Percentiles rank a stretch among this genome's conserved stretches.
Evolutionary conservation across 2,113 vertebrate genomes (phyloP).

Genomic region (Leiothrix lutea): DNA sequence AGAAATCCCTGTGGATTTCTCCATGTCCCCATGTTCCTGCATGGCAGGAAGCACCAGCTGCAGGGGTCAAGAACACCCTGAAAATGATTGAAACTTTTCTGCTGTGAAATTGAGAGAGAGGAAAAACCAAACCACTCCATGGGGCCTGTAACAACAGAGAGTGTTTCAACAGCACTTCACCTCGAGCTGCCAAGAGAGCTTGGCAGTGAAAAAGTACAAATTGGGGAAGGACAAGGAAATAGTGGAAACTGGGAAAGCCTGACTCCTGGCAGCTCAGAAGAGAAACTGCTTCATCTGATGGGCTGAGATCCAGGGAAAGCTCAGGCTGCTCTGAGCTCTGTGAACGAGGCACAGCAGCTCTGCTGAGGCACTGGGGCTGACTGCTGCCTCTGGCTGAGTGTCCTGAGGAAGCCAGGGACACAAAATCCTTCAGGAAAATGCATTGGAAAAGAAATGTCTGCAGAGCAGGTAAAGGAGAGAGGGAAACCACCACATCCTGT

Average conservation of each 20-base stretch:
- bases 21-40: not conserved
- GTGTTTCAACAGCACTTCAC: not conserved
- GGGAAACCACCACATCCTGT: not conserved
- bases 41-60: not conserved
- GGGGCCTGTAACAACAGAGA: not conserved
- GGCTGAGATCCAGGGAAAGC: not conserved
- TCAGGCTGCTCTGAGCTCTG: not conserved
- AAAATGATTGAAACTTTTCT: not conserved
- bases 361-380: fast-evolving
- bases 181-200: not conserved
- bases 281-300: not conserved
- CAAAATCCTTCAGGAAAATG: not conserved
- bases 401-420: not conserved
- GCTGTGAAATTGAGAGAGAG: not conserved
- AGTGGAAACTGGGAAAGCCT: constrained; percentile 3
- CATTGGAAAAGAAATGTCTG: not conserved
- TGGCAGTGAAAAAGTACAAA: not conserved
- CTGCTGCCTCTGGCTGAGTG: not conserved
- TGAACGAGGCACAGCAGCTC: fast-evolving
- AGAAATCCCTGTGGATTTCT: not conserved
- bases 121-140: not conserved
- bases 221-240: not conserved
- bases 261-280: not conserved
- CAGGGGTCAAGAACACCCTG: not conserved
- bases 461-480: not conserved